Conservation (phyloP, 2,888 invertebrate species). For the Leucozona laternaria region DNA sequence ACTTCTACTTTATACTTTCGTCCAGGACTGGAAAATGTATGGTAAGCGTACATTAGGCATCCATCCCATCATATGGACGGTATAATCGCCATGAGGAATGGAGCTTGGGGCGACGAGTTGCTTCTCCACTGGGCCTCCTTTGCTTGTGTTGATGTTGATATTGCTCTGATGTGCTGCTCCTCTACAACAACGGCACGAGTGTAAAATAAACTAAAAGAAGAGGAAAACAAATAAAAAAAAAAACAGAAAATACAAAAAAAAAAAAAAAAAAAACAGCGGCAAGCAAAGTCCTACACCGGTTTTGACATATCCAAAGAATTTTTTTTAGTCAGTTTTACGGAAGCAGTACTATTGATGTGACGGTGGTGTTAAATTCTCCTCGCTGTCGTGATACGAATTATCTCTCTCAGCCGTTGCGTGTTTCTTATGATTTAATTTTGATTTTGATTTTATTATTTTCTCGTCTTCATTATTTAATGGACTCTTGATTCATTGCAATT, state of each 20-base stretch:
- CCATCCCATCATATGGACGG: background rate
- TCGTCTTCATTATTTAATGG: constrained; percentile 77
- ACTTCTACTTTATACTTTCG: constrained; percentile 20
- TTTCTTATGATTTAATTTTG: constrained; percentile 77
- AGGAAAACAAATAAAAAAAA: constrained; percentile 46
- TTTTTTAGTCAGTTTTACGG: constrained; percentile 78
- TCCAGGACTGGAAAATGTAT: constrained; percentile 63
- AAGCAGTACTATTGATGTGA: constrained; percentile 77
- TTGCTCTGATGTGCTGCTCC: constrained; percentile 53
- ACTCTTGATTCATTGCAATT: constrained; percentile 80
- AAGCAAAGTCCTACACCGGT: constrained; percentile 75
- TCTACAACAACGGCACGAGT: constrained; percentile 67
- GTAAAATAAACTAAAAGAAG: constrained; percentile 61
- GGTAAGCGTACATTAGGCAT: constrained; percentile 10
- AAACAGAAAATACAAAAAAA: constrained; percentile 13
- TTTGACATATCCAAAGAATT: constrained; percentile 73
- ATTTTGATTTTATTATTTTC: constrained; percentile 51
- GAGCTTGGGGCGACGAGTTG: constrained; percentile 45
- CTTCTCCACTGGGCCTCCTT: constrained; percentile 34
- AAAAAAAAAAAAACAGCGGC: constrained; percentile 59
- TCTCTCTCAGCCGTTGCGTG: constrained; percentile 74
- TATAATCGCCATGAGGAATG: constrained; percentile 36
- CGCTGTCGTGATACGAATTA: constrained; percentile 65
- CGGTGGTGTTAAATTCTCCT: constrained; percentile 75
- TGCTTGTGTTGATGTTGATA: constrained; percentile 59